A percentile compares a stretch with the other conserved stretches of the same genome.
Evolutionary conservation across 2,888 invertebrate species (phyloP).

Genomic region (Mesopsocus fuscifrons): DNA sequence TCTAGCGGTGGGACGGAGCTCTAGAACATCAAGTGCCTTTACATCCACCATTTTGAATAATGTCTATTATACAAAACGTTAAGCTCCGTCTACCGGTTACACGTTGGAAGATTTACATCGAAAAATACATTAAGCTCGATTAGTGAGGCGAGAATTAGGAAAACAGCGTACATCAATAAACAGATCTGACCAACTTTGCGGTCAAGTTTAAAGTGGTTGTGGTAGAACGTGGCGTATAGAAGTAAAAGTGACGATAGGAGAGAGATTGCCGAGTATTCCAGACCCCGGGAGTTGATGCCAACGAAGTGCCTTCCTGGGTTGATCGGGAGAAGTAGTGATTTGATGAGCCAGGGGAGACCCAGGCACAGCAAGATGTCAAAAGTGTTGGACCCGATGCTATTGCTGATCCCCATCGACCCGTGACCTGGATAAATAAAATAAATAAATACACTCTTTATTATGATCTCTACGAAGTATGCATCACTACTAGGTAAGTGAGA

Average conservation of each 20-base stretch:
- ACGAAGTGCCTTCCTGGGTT: constrained; percentile 62
- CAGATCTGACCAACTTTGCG: constrained; percentile 63
- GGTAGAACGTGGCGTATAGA: constrained; percentile 64
- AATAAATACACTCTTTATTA: constrained; percentile 9
- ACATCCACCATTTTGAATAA: too few relatives aligned
- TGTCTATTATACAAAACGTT: too few relatives aligned
- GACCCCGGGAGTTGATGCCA: constrained; percentile 74
- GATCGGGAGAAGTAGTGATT: constrained; percentile 64
- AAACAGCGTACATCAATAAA: constrained; percentile 70
- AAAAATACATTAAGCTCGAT: constrained; percentile 90
- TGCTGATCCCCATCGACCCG: constrained; percentile 82
- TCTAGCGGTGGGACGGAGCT: too few relatives aligned
- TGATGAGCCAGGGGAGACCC: constrained; percentile 76
- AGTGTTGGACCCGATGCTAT: constrained; percentile 78
- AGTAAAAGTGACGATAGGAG: constrained; percentile 58
- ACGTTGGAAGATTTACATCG: constrained; percentile 73
- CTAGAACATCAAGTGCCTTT: too few relatives aligned
- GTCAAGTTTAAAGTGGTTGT: constrained; percentile 74
- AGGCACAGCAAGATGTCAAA: constrained; percentile 77
- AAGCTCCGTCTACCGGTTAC: too few relatives aligned
- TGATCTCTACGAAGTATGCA: too few relatives aligned
- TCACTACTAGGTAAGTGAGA: too few relatives aligned
- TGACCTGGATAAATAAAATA: constrained; percentile 37
- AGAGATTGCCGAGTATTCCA: constrained; percentile 81
- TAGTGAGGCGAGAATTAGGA: constrained; percentile 69